Evolutionary conservation across 2,888 invertebrate genomes (phyloP), one percentile per base, ranked within the genome.

Genomic region (Unio delphinus): DNA sequence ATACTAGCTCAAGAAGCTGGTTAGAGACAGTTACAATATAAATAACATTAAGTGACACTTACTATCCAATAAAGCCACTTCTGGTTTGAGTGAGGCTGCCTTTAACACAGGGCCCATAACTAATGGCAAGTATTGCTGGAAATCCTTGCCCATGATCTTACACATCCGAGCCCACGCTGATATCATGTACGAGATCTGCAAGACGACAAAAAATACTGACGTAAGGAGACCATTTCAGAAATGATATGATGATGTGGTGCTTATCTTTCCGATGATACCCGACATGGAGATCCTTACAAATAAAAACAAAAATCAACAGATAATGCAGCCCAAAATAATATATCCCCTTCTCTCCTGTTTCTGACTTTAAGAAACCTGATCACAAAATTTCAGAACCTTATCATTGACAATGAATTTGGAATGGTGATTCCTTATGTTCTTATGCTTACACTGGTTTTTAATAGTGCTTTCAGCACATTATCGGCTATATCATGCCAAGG

Each of bases 131-230:
- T 97, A 98, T 84, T 95, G 95, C 80, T 95, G 95, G 87, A 98
- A 98, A 83, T 95, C 94, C 88, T 88, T 88, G 93, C 94, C 94
- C 90, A 98, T 92, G 84, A 98, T 95, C 91, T 97, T 97, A 91
- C 99, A 99, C 91, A 99, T 98, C 80, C 99, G 93, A 0, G 99
- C 97, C 99, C 99, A 99, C 1, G 99, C 98, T 0, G 98, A 97
- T 81, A 99, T 99, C 90, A 99, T 94, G 91, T 98, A 99, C 18
- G 97, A 96, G 34, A 98, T 95, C 90, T 91, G 83, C 1, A 78
- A 73, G 67, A 26, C n/a, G 56, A 58, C 1, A 28, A 58, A n/a
- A 56, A 45, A 28, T 55, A 23, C 7, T 1, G 15, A 45, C 3
- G 15, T 45, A 45, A 45, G 45, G 45, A 0, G 15, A 15, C 45